Conservation (phyloP, 2,113 vertebrate genomes). For the Burhinus bistriatus region DNA sequence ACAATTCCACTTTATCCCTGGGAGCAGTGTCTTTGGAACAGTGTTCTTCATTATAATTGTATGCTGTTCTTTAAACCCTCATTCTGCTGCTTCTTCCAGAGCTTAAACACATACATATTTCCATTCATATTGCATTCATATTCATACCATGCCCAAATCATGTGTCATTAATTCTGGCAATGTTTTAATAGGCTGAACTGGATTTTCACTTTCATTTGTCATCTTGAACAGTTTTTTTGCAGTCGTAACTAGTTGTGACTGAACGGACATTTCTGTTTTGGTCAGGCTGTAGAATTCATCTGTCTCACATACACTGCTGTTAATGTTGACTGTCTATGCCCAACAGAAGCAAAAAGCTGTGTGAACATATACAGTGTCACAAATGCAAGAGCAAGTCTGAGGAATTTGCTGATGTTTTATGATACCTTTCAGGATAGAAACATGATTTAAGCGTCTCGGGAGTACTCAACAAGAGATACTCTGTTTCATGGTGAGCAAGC, state of each 20-base stretch:
- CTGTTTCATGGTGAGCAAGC: neutral
- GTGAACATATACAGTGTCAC: neutral
- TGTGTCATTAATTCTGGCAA: neutral
- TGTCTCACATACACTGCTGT: neutral
- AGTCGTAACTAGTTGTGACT: neutral
- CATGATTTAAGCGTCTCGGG: neutral
- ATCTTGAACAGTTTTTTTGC: neutral
- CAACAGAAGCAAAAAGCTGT: neutral
- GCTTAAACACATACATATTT: neutral
- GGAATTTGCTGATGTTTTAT: neutral
- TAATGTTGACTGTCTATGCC: neutral
- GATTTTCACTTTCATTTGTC: neutral
- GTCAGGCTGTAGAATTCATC: neutral
- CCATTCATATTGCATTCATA: neutral
- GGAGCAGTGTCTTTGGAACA: neutral
- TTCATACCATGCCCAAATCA: neutral
- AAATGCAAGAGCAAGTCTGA: neutral
- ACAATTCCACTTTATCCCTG: neutral
- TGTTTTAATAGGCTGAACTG: neutral
- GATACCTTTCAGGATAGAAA: neutral
- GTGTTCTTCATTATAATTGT: neutral
- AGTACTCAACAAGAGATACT: neutral
- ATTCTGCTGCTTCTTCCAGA: neutral
- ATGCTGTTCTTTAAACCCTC: neutral
- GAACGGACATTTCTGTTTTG: neutral